Conservation (phyloP, 2,113 vertebrate genomes). For the Oreochromis aureus region DNA sequence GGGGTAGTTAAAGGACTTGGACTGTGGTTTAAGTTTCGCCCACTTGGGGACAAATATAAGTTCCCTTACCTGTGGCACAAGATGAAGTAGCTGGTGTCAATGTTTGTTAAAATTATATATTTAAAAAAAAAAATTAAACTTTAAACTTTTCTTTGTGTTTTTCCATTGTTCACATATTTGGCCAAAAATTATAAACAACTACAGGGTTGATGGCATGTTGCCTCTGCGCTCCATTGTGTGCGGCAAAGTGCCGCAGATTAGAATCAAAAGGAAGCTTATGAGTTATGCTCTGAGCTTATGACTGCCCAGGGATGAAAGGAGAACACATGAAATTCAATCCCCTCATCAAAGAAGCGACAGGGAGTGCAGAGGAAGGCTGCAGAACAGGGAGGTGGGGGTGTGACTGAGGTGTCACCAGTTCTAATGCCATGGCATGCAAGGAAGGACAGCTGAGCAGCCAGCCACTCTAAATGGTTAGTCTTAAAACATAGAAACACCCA, state of each 20-base stretch:
- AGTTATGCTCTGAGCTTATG: conserved; percentile 68
- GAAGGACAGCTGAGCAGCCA: conserved; percentile 68
- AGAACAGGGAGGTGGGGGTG: conserved; percentile 1
- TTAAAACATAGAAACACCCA: conserved; percentile 38
- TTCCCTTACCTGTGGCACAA: background rate
- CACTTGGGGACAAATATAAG: background rate
- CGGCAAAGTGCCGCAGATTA: conserved; percentile 53
- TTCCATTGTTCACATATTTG: background rate
- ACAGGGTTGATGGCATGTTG: conserved; percentile 70
- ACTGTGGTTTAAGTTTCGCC: background rate
- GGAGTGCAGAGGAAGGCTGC: conserved; percentile 36
- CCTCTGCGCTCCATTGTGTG: conserved; percentile 44
- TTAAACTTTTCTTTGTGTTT: background rate
- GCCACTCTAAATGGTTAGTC: conserved; percentile 59
- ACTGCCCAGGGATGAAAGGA: conserved; percentile 73
- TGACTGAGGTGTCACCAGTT: conserved; percentile 66
- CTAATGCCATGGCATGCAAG: conserved; percentile 64
- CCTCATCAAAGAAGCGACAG: conserved; percentile 72
- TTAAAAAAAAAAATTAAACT: background rate
- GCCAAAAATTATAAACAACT: background rate
- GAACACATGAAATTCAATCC: conserved; percentile 73
- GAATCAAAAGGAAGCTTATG: conserved; percentile 67
- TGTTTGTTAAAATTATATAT: background rate
- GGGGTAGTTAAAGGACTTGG: background rate
- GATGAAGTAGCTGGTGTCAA: background rate